Base-by-base conservation (phyloP, 2,888 invertebrate species). In the Drosophila testacea region DNA sequence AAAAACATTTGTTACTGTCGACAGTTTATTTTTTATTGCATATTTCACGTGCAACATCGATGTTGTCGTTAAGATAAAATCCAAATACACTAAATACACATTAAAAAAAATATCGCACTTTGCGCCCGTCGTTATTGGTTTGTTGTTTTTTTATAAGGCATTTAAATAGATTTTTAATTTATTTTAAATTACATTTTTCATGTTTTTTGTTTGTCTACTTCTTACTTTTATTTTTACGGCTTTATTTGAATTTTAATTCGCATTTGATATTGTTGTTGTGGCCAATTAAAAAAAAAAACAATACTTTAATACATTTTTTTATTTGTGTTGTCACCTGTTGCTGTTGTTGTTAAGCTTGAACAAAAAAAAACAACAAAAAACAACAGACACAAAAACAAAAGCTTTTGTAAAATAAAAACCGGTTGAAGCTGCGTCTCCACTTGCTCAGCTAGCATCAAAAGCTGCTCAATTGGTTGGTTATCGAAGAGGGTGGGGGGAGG, bases 381-480 rank as follows among this genome's bases (percentile, higher is more conserved):
- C 32, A 27, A 34, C 32, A 52, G 11, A 46, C 38, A 48, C 30
- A 64, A 68, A 41, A 60, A 62, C 44, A 73, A 66, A 62, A 71
- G 69, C 77, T 83, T 85, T 77, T 73, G 77, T 70, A 73, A 73
- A 78, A 56, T 61, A 11, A 11, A 81, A 83, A 87, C 82, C 88
- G 82, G 82, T 83, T 82, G 62, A 73, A 72, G 85, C 74, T 85
- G 80, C 82, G 82, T 77, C 69, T 78, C 73, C 69, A 77, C 68
- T 56, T 50, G 67, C 50, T 76, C 60, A 68, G 68, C 72, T 86
- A 83, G 63, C 75, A 81, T 61, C 64, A 52, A 54, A 39, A 39
- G 63, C 54, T 51, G 44, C 32, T 30, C 22, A 44, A 3, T 46
- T 44, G 46, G 36, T 2, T 13, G 44, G 16, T 16, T 16, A 16